These are phyloP conservation scores for Ormyrus thymus DNA, from an alignment of 2,888 invertebrate genomes.

Conservation along the genomic window DNA sequence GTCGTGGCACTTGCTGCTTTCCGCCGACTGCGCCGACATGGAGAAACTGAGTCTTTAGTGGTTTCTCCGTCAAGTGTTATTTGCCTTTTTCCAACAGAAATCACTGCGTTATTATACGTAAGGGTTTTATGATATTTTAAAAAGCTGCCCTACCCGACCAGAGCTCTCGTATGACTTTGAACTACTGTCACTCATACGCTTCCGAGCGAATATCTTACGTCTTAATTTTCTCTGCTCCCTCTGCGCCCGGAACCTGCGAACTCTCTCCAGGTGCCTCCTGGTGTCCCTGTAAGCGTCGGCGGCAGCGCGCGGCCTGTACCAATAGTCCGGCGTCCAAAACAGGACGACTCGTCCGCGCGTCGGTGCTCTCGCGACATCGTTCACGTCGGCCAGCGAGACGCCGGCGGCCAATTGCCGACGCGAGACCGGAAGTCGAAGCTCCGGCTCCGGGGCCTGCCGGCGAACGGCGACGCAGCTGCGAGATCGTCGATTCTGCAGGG, in stretches of 20 bases:
- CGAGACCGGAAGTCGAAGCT: slow-evolving; percentile 74
- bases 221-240: not conserved
- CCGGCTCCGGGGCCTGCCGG: slow-evolving; percentile 71
- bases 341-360: slow-evolving; percentile 71
- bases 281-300: slow-evolving; percentile 74
- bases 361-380: slow-evolving; percentile 31
- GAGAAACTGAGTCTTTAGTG: too few relatives aligned
- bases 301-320: slow-evolving; percentile 76
- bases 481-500: slow-evolving; percentile 74
- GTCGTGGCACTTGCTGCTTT: too few relatives aligned
- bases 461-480: slow-evolving; percentile 74
- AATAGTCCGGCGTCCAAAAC: slow-evolving; percentile 79
- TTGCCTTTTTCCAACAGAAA: too few relatives aligned
- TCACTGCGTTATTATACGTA: too few relatives aligned
- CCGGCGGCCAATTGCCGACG: slow-evolving; percentile 75
- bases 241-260: not conserved
- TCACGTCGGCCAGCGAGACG: slow-evolving; percentile 72
- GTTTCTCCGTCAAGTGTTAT: too few relatives aligned
- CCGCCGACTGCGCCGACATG: too few relatives aligned
- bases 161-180: not conserved
- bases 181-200: not conserved
- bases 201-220: not conserved
- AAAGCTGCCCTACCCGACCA: too few relatives aligned
- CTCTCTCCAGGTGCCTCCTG: slow-evolving; percentile 68
- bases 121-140: too few relatives aligned